Base-by-base conservation (phyloP, 2,888 invertebrate genomes). In the Alitta virens region DNA sequence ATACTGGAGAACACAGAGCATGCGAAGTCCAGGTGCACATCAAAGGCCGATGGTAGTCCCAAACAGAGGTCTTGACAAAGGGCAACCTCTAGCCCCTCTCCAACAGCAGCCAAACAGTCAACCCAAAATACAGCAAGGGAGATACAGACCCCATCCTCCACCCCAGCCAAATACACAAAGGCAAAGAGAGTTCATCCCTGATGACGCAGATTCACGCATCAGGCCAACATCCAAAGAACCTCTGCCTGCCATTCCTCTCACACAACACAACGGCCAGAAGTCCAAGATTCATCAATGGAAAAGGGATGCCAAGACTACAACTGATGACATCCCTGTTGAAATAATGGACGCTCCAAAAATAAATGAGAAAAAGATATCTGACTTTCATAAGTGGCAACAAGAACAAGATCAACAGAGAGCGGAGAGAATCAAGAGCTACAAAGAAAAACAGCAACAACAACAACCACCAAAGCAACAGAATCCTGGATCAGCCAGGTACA, bases 301-400 rank as follows among this genome's bases (percentile, higher is more conserved):
- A 40, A 46, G n/a, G 21, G n/a, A 46, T n/a, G 21, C 7, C 5
- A 46, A 46, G n/a, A 46, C 5, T 16, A 46, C 3, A n/a, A 16
- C 3, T 12, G 3, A 46, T 12, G 18, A 46, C 18, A 12, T 21
- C n/a, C 5, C 3, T 9, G 21, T 21, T 33, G 59, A 26, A 27
- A 57, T 27, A 33, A 51, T n/a, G 51, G 52, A 46, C 3, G 21
- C 18, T 46, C 18, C n/a, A 16, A 38, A 59, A 16, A 24, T 43
- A 16, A 25, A n/a, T 12, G n/a, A 27, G 2, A 23, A 40, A 14
- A 38, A 52, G 16, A n/a, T 49, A 25, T 67, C 71, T 5, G 74
- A 77, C 57, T 78, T 75, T 57, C 74, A 77, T 59, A 74, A 72
- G 54, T 78, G 75, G 75, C 75, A 75, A 63, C 49, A 65, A 57